phyloP scores from a whole-genome alignment of 2,888 invertebrate species.

The Tetheella fluctuosa region DNA sequence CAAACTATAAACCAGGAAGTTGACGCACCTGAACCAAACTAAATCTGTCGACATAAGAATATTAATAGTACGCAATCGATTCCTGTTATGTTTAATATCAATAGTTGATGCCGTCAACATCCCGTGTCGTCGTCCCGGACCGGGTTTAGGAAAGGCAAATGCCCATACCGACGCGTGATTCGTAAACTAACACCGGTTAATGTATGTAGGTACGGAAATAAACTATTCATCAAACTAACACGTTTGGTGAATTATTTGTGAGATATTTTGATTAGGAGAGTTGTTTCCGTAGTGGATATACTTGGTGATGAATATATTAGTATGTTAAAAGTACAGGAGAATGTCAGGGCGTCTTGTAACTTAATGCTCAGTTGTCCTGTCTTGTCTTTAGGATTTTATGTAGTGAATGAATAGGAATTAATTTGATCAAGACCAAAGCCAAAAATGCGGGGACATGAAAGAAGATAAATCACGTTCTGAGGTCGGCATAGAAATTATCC shows the following conservation, averaged over 20 bases:
- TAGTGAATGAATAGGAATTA: too few relatives aligned
- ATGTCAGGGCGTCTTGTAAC: too few relatives aligned
- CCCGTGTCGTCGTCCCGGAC: conserved; percentile 53
- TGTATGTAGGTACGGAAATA: conserved; percentile 6
- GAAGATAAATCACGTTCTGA: too few relatives aligned
- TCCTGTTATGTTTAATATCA: conserved; percentile 9
- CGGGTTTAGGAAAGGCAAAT: conserved; percentile 53
- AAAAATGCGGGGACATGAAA: too few relatives aligned
- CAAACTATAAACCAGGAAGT: too few relatives aligned
- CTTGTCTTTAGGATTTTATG: too few relatives aligned
- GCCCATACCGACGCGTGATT: conserved; percentile 48
- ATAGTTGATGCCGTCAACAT: conserved; percentile 26
- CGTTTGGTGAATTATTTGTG: neutral
- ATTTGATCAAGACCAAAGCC: too few relatives aligned
- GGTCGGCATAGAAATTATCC: too few relatives aligned
- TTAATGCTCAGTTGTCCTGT: too few relatives aligned
- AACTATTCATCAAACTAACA: neutral
- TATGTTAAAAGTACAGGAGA: too few relatives aligned
- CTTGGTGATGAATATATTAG: neutral
- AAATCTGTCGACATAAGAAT: neutral
- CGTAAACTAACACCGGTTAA: conserved; percentile 31
- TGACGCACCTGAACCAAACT: neutral
- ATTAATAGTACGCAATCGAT: conserved; percentile 4
- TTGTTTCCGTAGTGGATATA: neutral
- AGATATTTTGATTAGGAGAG: conserved; percentile 4